phyloP scores from a whole-genome alignment of 2,113 vertebrate genomes.

The Cercopithecus mona region DNA sequence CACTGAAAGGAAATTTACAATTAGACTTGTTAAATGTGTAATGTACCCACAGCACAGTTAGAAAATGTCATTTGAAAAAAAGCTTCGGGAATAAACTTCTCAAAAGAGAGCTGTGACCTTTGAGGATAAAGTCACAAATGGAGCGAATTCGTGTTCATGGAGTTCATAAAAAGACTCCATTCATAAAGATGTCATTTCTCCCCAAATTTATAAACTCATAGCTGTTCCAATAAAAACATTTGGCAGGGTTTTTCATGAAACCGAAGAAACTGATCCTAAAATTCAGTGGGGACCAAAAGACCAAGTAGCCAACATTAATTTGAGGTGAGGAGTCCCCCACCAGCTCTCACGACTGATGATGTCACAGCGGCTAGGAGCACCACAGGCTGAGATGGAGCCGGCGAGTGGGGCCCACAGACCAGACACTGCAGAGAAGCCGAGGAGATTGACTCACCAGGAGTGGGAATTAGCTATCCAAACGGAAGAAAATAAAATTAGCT shows the following conservation, averaged over 20 bases:
- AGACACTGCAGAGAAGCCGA: fast-evolving
- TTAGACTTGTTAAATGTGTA: no score
- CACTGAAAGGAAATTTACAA: no score
- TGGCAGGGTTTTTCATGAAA: neutral
- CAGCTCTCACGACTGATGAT: no score
- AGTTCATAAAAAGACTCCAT: neutral
- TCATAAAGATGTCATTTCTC: neutral
- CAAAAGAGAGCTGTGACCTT: neutral
- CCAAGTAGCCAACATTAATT: no score
- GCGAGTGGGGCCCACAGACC: neutral
- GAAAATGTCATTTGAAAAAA: neutral
- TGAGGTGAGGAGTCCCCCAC: neutral
- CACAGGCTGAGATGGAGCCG: no score
- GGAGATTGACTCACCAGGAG: neutral
- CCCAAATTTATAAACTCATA: neutral
- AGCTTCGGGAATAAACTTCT: neutral
- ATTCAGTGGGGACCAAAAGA: neutral
- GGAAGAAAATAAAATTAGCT: neutral
- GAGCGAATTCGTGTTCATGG: neutral
- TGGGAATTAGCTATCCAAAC: neutral
- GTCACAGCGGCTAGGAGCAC: no score
- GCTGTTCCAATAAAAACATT: neutral
- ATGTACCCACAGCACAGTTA: neutral
- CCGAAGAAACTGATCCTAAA: neutral
- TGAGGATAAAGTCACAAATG: neutral